Conservation (phyloP, 2,797 vertebrate genomes). For the Xenops minutus region DNA sequence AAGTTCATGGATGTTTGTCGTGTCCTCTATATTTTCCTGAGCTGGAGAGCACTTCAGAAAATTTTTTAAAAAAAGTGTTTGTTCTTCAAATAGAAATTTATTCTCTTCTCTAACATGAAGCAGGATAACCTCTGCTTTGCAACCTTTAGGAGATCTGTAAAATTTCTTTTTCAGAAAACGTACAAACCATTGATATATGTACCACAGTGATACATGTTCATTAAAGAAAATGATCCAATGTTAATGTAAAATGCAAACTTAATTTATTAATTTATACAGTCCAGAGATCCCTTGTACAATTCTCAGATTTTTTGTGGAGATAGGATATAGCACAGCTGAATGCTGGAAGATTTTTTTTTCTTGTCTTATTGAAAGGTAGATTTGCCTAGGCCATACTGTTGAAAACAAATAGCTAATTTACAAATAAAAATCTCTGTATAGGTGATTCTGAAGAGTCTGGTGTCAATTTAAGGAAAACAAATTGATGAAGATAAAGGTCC, state of each 20-base stretch:
- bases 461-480: not conserved
- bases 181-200: not conserved
- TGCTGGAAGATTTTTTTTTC: not conserved
- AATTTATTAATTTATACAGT: not conserved
- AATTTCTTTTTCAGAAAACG: not conserved
- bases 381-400: not conserved
- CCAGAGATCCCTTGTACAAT: not conserved
- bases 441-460: not conserved
- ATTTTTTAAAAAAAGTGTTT: accelerated
- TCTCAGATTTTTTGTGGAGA: not conserved
- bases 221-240: not conserved
- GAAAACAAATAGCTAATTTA: not conserved
- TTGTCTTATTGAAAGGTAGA: not conserved
- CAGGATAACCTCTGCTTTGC: not conserved
- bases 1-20: not conserved
- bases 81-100: not conserved
- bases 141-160: not conserved
- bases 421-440: not conserved
- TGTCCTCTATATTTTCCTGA: not conserved
- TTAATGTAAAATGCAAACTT: not conserved
- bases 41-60: not conserved
- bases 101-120: not conserved
- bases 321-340: not conserved
- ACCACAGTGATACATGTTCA: not conserved
- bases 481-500: not conserved